Evolutionary conservation across 2,797 vertebrate genomes (phyloP).

Genomic region (Argyrosomus regius): DNA sequence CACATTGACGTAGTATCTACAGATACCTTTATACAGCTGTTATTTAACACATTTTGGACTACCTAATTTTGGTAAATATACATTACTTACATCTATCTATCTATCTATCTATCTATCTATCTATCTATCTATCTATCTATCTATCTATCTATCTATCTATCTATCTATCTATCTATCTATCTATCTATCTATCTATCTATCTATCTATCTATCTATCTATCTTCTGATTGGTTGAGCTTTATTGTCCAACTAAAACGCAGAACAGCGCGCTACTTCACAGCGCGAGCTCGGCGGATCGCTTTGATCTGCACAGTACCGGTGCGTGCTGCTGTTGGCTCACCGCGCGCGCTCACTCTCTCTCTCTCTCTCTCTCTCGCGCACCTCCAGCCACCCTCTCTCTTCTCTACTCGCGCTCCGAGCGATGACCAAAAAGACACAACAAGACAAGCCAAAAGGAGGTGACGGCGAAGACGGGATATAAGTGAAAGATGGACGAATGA

Average conservation of each 20-base stretch:
- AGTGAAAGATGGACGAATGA: constrained; percentile 44
- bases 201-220: not conserved
- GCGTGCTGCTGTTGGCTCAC: constrained; percentile 35
- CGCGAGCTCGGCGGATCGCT: constrained; percentile 34
- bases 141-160: not conserved
- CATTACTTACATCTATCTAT: too few relatives aligned
- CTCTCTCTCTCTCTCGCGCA: constrained; percentile 17
- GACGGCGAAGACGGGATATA: not conserved
- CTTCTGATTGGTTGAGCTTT: constrained; percentile 31
- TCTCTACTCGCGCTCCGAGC: not conserved
- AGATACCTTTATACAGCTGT: too few relatives aligned
- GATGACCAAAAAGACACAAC: not conserved
- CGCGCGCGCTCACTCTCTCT: constrained; percentile 18
- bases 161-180: constrained; percentile 15
- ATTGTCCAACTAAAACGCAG: constrained; percentile 26
- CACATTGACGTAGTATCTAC: too few relatives aligned
- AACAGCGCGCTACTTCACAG: constrained; percentile 24
- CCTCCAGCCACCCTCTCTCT: constrained; percentile 11
- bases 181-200: constrained; percentile 5
- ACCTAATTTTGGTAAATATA: too few relatives aligned
- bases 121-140: not conserved
- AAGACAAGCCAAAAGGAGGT: not conserved
- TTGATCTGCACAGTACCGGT: constrained; percentile 23
- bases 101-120: not conserved
- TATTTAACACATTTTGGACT: too few relatives aligned